phyloP scores from a whole-genome alignment of 1,140 invertebrate species.

The Mamestra configurata region DNA sequence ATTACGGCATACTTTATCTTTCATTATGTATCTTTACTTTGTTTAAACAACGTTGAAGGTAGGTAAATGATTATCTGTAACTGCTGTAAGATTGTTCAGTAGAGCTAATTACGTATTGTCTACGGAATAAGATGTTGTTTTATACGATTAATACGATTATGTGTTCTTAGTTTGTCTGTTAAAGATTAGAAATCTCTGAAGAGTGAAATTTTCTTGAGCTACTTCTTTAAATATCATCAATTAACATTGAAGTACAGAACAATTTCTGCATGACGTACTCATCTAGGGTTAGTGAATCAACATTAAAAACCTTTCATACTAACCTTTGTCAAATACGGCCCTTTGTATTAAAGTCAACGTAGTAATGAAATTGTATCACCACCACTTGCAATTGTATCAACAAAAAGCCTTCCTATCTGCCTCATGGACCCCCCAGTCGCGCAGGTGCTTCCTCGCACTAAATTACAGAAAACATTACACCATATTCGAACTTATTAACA shows the following conservation, averaged over 20 bases:
- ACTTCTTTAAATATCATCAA: too few relatives aligned
- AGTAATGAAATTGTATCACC: conserved; percentile 33
- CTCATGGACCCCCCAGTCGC: conserved; percentile 53
- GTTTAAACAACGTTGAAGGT: neutral
- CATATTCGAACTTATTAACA: conserved; percentile 37
- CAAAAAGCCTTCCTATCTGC: conserved; percentile 51
- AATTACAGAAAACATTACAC: conserved; percentile 53
- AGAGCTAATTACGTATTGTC: neutral
- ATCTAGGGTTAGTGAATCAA: too few relatives aligned
- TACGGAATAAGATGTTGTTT: too few relatives aligned
- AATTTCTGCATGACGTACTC: too few relatives aligned
- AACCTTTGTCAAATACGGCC: neutral
- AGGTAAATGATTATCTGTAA: neutral
- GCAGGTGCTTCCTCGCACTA: conserved; percentile 55
- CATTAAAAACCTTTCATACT: neutral
- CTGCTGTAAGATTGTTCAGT: neutral
- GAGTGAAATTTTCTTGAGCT: too few relatives aligned
- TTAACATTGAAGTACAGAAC: too few relatives aligned
- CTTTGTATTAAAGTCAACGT: neutral
- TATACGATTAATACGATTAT: too few relatives aligned
- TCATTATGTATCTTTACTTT: neutral
- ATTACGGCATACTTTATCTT: neutral
- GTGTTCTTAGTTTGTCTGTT: too few relatives aligned
- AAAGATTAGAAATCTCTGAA: too few relatives aligned
- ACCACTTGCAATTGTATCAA: conserved; percentile 49